A percentile compares a stretch with the other conserved stretches of the same genome.
Evolutionary conservation across 1,140 invertebrate genomes (phyloP).

Genomic region (Capitella teleta): DNA sequence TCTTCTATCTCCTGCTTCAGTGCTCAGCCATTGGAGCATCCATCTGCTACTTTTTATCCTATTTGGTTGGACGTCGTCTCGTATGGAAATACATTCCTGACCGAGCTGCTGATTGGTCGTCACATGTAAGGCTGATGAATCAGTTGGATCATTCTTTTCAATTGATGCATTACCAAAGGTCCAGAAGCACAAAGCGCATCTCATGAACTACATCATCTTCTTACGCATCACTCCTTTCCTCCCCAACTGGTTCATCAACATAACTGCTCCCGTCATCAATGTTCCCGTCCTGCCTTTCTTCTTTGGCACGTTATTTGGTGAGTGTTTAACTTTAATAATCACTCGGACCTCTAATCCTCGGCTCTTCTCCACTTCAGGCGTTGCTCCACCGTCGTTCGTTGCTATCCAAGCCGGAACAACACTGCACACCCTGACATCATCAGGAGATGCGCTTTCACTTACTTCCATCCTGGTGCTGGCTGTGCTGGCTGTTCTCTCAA

Average conservation of each 20-base stretch:
- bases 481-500: conserved; percentile 66
- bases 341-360: neutral
- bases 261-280: conserved; percentile 89
- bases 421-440: conserved; percentile 80
- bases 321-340: neutral
- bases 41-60: conserved; percentile 87
- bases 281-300: conserved; percentile 87
- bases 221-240: conserved; percentile 92
- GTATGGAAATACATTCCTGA: conserved; percentile 82
- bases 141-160: neutral
- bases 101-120: conserved; percentile 71
- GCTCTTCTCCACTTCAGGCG: conserved; percentile 52
- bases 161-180: conserved; percentile 44
- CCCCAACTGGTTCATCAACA: conserved; percentile 99
- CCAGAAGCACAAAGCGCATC: conserved; percentile 69
- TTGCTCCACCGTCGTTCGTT: conserved; percentile 93
- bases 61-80: conserved; percentile 70
- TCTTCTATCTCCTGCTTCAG: conserved; percentile 24
- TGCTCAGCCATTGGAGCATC: conserved; percentile 93
- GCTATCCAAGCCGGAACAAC: conserved; percentile 96
- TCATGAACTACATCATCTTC: conserved; percentile 95
- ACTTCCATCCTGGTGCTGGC: conserved; percentile 66
- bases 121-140: conserved; percentile 50
- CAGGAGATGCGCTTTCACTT: conserved; percentile 79
- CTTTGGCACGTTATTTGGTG: conserved; percentile 64